phyloP scores from a whole-genome alignment of 2,888 invertebrate genomes.

The Onchidella celtica region DNA sequence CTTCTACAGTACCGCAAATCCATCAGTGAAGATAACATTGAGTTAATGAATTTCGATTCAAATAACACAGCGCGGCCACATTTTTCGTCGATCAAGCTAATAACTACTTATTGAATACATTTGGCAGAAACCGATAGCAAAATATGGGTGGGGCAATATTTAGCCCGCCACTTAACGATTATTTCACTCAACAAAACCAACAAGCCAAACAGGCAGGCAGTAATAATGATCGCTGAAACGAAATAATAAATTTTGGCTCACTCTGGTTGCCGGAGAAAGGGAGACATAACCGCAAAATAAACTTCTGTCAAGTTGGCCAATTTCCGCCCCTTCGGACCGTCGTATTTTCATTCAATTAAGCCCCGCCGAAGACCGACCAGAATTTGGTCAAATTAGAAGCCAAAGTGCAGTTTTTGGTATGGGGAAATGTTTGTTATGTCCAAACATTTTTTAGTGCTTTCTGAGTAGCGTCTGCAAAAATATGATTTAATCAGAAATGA shows the following conservation, averaged over 20 bases:
- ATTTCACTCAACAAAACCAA: conserved; percentile 6
- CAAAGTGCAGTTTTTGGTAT: conserved; percentile 19
- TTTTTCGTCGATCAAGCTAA: neutral
- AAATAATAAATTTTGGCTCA: conserved; percentile 23
- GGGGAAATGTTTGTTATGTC: conserved; percentile 20
- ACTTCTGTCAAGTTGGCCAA: conserved; percentile 46
- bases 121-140: conserved; percentile 13
- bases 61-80: too few species aligned
- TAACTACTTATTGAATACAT: neutral
- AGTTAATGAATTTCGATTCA: too few species aligned
- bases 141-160: conserved; percentile 11
- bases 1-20: too few species aligned
- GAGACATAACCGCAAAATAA: conserved; percentile 35
- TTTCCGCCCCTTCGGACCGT: conserved; percentile 29
- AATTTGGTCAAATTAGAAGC: conserved; percentile 43
- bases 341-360: conserved; percentile 49
- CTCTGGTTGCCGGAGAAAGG: neutral
- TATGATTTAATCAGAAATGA: conserved; percentile 34
- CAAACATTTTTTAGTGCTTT: conserved; percentile 24
- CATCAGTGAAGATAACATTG: too few species aligned
- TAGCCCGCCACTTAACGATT: conserved; percentile 6
- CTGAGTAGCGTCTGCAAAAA: conserved; percentile 8
- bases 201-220: neutral
- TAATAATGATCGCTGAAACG: conserved; percentile 1
- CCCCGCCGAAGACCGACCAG: neutral